Percentiles rank a stretch among this genome's conserved stretches.
Evolutionary conservation across 2,888 invertebrate genomes (phyloP).

Genomic region (Sphaerophoria rueppellii): DNA sequence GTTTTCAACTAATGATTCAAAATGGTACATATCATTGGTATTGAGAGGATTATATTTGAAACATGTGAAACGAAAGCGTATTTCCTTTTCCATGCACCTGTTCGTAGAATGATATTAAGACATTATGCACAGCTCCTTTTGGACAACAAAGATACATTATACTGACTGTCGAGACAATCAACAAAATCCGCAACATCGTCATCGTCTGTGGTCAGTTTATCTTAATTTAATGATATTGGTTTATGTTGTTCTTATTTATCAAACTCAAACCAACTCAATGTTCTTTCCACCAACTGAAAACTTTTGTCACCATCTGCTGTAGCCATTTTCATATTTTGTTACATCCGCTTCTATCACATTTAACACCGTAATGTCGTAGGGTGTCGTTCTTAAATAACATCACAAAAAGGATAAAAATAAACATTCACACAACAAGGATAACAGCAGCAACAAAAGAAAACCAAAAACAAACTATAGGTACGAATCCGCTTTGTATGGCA

Average conservation of each 20-base stretch:
- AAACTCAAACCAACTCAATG: slow-evolving; percentile 3
- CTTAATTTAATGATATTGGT: slow-evolving; percentile 33
- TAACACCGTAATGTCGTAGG: slow-evolving; percentile 53
- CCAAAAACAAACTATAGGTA: slow-evolving; percentile 13
- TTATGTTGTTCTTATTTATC: slow-evolving; percentile 12
- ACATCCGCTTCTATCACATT: slow-evolving; percentile 64
- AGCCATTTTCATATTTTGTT: slow-evolving; percentile 63
- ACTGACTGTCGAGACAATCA: slow-evolving; percentile 28
- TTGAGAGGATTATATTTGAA: no score
- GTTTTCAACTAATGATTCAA: no score
- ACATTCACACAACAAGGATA: neutral
- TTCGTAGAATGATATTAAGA: neutral
- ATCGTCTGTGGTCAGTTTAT: slow-evolving; percentile 64
- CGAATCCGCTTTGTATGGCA: slow-evolving; percentile 60
- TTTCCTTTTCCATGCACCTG: no score
- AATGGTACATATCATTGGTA: no score
- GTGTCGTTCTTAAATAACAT: slow-evolving; percentile 8
- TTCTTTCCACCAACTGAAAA: slow-evolving; percentile 13
- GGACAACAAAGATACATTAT: neutral
- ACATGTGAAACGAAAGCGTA: no score
- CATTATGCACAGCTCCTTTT: neutral
- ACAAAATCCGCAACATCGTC: slow-evolving; percentile 44
- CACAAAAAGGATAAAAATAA: slow-evolving; percentile 8
- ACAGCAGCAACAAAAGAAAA: neutral
- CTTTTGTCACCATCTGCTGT: slow-evolving; percentile 61